Conservation (phyloP, 2,797 vertebrate species). For the Cirrhinus molitorella region DNA sequence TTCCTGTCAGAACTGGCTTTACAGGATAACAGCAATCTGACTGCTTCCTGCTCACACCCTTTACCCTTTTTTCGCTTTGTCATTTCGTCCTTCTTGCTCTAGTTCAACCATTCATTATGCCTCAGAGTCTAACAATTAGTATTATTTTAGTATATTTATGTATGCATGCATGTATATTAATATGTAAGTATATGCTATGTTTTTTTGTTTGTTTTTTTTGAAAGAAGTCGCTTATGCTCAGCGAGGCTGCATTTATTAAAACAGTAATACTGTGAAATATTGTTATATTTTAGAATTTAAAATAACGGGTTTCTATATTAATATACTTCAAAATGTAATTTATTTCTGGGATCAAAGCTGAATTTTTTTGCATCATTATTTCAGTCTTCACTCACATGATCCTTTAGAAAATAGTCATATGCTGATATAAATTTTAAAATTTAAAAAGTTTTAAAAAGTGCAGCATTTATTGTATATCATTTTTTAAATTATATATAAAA, state of each 20-base stretch:
- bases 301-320: neutral
- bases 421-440: no score
- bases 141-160: neutral
- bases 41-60: constrained; percentile 22
- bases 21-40: constrained; percentile 56
- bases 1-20: constrained; percentile 62
- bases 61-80: neutral
- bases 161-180: neutral
- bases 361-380: neutral
- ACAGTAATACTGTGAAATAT: neutral
- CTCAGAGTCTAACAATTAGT: neutral
- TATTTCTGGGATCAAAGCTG: neutral
- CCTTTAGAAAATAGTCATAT: neutral
- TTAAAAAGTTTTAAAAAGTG: no score
- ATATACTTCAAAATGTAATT: neutral
- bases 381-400: neutral
- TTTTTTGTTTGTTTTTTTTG: neutral
- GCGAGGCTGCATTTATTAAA: neutral
- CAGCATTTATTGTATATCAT: no score
- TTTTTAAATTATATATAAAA: no score
- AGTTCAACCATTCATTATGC: neutral
- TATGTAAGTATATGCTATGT: neutral
- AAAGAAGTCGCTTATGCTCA: neutral
- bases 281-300: neutral
- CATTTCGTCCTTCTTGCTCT: neutral